Base-by-base conservation (phyloP, 1,140 invertebrate species). In the Lordiphosa mommai region DNA sequence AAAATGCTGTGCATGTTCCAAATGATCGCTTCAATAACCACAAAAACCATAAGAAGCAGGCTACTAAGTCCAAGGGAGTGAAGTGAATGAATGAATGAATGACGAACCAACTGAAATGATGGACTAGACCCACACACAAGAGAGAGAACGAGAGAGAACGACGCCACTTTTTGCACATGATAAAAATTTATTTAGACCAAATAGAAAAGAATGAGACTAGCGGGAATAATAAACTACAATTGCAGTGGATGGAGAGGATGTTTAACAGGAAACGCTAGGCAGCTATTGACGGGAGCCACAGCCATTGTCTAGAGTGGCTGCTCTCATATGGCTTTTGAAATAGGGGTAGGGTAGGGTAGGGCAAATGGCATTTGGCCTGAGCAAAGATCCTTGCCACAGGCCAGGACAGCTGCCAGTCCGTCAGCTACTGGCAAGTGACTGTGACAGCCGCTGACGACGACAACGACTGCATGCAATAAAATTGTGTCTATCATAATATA, bases 21-120 rank as follows among this genome's bases (percentile, higher is more conserved):
- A 86, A 86, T 86, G 82, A 86, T 82, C 84, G 82, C 82, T 86
- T 86, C 82, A 86, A 86, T 86, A 86, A 82, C 82, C 82, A 86
- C 82, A 86, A 77, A 70, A 76, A 61, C 82, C 65, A 86, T 86
- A 84, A 86, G 82, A 82, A 82, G 77, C 82, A 86, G 77, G 55
- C 47, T 27, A 65, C 20, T 12, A 29, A 36, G 36, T 27, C 9
- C 37, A 27, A 23, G 4, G 48, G 32, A 29, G 41, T 10, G 20
- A 47, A 53, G 27, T 60, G 57, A 73, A 50, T 64, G 60, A 55
- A 53, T 46, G 51, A 77, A 61, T 63, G 65, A 52, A 52, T 76
- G 72, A 80, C 47, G 36, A 30, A 67, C 29, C 49, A 49, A 61
- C 41, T 50, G 65, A 69, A 33, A 69, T 58, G 52, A 66, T 29